Evolutionary conservation across 2,888 invertebrate species (phyloP).

Genomic region (Limnephilus marmoratus): DNA sequence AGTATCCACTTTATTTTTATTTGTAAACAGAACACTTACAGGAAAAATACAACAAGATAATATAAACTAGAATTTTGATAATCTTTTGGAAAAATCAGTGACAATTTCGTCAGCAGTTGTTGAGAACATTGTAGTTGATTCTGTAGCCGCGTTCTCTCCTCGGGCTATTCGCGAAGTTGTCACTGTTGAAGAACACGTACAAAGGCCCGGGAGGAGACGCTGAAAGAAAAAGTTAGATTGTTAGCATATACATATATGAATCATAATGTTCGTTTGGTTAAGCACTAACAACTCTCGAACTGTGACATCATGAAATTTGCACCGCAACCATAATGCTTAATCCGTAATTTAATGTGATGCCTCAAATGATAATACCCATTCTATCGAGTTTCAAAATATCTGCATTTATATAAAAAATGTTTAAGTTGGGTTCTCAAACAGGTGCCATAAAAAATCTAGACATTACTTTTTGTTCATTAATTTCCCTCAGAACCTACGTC

Average conservation of each 20-base stretch:
- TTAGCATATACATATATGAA: not conserved
- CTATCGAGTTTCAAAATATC: too few species aligned
- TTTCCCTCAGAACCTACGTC: too few species aligned
- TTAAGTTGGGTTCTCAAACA: too few species aligned
- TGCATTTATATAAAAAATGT: too few species aligned
- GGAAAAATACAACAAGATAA: not conserved
- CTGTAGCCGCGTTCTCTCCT: constrained; percentile 72
- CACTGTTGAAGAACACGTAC: constrained; percentile 78
- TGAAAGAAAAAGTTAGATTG: not conserved
- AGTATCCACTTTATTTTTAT: not conserved
- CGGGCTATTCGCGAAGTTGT: constrained; percentile 73
- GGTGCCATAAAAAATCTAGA: too few species aligned
- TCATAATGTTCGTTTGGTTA: too few species aligned
- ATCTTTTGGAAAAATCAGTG: not conserved
- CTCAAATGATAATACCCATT: too few species aligned
- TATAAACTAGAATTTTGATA: not conserved
- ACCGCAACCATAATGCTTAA: too few species aligned
- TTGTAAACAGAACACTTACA: not conserved
- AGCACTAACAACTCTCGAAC: too few species aligned
- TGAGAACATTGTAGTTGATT: constrained; percentile 74
- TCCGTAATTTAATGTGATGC: too few species aligned
- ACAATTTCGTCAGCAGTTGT: constrained; percentile 70
- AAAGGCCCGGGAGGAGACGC: constrained; percentile 75
- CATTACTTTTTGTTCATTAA: too few species aligned
- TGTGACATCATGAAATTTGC: too few species aligned